These are phyloP conservation scores for Drosophila bocki DNA, from an alignment of 1,140 invertebrate genomes.

Conservation along the genomic window DNA sequence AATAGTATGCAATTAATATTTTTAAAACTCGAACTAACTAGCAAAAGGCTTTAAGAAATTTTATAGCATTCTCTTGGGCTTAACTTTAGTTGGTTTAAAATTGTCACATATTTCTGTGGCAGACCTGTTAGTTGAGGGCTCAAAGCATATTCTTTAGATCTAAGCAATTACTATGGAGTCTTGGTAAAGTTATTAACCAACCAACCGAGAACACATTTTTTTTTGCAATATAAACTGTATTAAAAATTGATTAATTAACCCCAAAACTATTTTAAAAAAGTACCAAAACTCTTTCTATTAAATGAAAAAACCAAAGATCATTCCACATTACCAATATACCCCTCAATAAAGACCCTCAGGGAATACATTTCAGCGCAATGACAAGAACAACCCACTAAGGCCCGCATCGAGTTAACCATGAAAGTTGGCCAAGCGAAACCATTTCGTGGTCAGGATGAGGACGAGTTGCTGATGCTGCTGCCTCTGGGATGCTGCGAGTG, in stretches of 20 bases:
- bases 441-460: constrained; percentile 60
- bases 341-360: constrained; percentile 2
- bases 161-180: not conserved
- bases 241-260: not conserved
- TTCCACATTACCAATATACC: constrained; percentile 4
- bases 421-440: constrained; percentile 76
- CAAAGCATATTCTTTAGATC: not conserved
- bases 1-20: no score
- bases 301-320: not conserved
- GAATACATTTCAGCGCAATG: constrained; percentile 24
- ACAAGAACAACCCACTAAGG: constrained; percentile 35
- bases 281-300: not conserved
- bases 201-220: not conserved
- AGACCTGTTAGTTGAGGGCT: not conserved
- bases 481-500: constrained; percentile 2
- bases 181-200: not conserved
- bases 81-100: not conserved
- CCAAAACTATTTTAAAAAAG: not conserved
- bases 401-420: constrained; percentile 61
- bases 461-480: constrained; percentile 19
- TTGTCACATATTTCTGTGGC: not conserved
- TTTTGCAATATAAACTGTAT: not conserved
- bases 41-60: no score
- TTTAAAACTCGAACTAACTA: no score
- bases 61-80: no score